These are phyloP conservation scores for Alectura lathami DNA, from an alignment of 2,113 vertebrate species.

Conservation along the genomic window DNA sequence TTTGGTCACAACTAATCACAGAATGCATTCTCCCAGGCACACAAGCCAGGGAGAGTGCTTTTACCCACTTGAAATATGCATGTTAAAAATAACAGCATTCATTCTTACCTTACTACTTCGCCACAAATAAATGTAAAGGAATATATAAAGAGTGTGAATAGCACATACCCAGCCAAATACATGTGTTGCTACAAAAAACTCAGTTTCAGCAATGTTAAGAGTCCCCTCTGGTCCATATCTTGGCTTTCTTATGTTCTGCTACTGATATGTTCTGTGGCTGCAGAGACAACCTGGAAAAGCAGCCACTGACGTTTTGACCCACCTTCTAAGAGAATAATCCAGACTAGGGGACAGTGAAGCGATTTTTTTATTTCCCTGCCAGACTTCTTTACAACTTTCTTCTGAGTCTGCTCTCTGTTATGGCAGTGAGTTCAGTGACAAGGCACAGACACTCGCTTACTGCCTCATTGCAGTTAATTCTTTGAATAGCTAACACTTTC, in stretches of 20 bases:
- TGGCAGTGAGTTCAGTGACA: not conserved
- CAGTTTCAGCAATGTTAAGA: not conserved
- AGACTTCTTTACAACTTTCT: not conserved
- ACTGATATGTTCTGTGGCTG: not conserved
- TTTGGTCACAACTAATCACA: not conserved
- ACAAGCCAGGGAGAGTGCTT: not conserved
- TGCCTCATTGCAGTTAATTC: not conserved
- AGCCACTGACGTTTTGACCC: not conserved
- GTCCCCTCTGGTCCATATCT: not conserved
- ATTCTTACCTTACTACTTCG: not conserved
- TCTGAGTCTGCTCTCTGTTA: not conserved
- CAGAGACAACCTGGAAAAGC: not conserved
- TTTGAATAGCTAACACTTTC: conserved; percentile 4
- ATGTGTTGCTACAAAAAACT: not conserved
- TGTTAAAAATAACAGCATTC: not conserved
- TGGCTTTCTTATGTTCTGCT: not conserved
- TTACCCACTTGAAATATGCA: not conserved
- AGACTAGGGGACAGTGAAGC: not conserved
- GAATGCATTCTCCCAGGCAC: not conserved
- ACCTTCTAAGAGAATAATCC: not conserved
- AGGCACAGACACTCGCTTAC: conserved; percentile 25
- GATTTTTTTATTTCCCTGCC: not conserved
- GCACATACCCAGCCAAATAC: not conserved
- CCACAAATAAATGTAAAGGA: not conserved
- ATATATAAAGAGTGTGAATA: not conserved